phyloP scores from a whole-genome alignment of 2,888 invertebrate species.

The Aphidoletes aphidimyza region DNA sequence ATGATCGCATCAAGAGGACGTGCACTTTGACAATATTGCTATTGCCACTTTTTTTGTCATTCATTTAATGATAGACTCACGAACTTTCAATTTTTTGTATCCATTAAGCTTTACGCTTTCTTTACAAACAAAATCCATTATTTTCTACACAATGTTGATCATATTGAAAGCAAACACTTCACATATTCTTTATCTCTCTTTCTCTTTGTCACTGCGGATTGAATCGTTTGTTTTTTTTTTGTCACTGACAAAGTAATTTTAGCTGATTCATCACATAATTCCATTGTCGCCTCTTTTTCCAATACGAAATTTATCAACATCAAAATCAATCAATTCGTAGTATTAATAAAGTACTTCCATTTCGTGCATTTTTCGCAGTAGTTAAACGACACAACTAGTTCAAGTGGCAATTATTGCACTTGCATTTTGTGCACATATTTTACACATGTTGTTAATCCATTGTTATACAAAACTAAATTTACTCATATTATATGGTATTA shows the following conservation, averaged over 20 bases:
- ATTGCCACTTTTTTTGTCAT: too few relatives aligned
- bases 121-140: constrained; percentile 10
- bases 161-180: neutral
- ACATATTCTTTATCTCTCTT: too few relatives aligned
- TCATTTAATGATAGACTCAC: neutral
- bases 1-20: too few relatives aligned
- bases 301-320: too few relatives aligned
- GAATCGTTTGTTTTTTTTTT: too few relatives aligned
- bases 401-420: constrained; percentile 37
- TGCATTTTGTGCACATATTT: constrained; percentile 3
- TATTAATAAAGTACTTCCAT: too few relatives aligned
- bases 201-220: too few relatives aligned
- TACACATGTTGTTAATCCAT: constrained; percentile 32
- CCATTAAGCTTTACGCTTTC: neutral
- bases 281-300: too few relatives aligned
- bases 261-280: too few relatives aligned
- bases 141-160: neutral
- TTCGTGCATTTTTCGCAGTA: neutral
- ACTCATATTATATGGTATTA: constrained; percentile 2
- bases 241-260: too few relatives aligned
- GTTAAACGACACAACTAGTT: neutral
- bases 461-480: constrained; percentile 17
- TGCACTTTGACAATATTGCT: too few relatives aligned
- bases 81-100: neutral
- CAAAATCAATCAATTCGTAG: too few relatives aligned